Base-by-base conservation (phyloP, 2,113 vertebrate genomes). In the Antigone vipio region DNA sequence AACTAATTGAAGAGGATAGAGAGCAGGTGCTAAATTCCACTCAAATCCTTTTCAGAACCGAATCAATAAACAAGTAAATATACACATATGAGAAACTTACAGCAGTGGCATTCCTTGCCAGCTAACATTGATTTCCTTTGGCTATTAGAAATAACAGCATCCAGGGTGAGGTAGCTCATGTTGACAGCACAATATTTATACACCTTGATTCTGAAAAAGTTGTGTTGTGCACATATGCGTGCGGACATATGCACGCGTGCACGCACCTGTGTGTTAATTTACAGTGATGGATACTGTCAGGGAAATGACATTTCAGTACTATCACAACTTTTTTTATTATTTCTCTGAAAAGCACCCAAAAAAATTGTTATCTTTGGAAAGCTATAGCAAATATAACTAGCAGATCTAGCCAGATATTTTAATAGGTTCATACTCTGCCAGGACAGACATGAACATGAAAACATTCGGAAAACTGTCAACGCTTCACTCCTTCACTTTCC, bases 51-150 rank as follows among this genome's bases (percentile, higher is more conserved):
- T 78, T 64, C 26, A 76, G 67, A 90, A 72, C 21, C 45, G 44
- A 85, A 83, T 90, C 56, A 93, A 85, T 82, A 88, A 79, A 66
- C 23, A 73, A 93, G 26, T 5, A 92, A 81, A 95, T 60, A 92
- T 22, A 71, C 18, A 79, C 26, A 77, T 1, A 1, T 52, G 5
- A 56, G 6, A 55, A 87, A 55, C 18, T 82, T 38, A 73, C 2
- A 66, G 26, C 15, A 62, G 68, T 83, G 45, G 11, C 1, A 6
- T 78, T 63, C 23, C 66, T 96, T 87, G n/a, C n/a, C 88, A 60
- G 30, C 12, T 68, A 50, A 23, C 23, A 45, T 26, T 59, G 74
- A 78, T 88, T 93, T 95, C n/a, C 23, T 71, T 55, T 53, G 50
- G 17, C 55, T 75, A 59, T 66, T 45, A 74, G 67, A 79, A 75